These are phyloP conservation scores for Saccopteryx bilineata DNA, from an alignment of 2,113 vertebrate species.

Conservation along the genomic window DNA sequence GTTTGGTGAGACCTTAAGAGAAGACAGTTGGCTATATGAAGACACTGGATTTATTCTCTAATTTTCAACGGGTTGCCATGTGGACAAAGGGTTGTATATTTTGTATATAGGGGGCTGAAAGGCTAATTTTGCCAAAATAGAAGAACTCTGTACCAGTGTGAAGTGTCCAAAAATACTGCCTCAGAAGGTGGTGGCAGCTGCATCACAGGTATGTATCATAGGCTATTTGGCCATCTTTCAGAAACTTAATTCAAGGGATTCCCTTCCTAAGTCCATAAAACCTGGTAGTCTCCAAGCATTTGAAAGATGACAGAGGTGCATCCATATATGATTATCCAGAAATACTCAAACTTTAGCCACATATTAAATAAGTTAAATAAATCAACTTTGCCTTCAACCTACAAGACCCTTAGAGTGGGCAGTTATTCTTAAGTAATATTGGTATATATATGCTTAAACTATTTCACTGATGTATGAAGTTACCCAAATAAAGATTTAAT, in stretches of 20 bases:
- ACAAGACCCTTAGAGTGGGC: neutral
- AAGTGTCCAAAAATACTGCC: neutral
- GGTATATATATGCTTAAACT: neutral
- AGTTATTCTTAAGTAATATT: neutral
- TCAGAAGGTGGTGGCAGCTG: neutral
- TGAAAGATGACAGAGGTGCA: neutral
- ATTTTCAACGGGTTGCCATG: neutral
- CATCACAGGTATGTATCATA: neutral
- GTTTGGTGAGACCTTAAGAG: neutral
- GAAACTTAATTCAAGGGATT: neutral
- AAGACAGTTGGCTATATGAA: neutral
- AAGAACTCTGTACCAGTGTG: neutral
- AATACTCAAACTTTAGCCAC: neutral
- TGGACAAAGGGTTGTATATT: neutral
- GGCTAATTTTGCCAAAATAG: neutral
- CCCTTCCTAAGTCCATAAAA: neutral
- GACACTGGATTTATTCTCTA: neutral
- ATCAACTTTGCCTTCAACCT: slow-evolving; percentile 39
- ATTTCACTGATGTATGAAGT: neutral
- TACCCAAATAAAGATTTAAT: slow-evolving; percentile 7
- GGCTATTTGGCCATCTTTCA: neutral
- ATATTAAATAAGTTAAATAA: slow-evolving; percentile 26
- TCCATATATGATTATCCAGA: neutral
- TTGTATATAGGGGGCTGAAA: neutral
- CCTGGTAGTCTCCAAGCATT: neutral